Base-by-base conservation (phyloP, 2,113 vertebrate species). In the Etheostoma cragini region DNA sequence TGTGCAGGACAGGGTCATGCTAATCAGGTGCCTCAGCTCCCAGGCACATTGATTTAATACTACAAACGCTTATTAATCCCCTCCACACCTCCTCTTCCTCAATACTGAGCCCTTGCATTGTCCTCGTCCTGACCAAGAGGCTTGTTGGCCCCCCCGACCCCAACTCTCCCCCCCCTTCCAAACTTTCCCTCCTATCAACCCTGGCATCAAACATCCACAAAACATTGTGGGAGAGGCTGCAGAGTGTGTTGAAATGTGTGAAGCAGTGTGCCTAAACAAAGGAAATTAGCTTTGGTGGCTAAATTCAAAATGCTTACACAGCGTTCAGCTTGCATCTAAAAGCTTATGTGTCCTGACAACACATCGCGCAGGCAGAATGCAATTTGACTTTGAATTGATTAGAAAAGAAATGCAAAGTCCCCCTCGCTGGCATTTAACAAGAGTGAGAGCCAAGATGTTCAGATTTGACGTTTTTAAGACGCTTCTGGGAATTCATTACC, bases 41-140 rank as follows among this genome's bases (percentile, higher is more conserved):
- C 84, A 82, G 91, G 91, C 86, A 85, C 87, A 94, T 94, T 92
- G 93, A 93, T 92, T 95, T 91, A 92, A 92, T 90, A 92, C 87
- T 88, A 90, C 87, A 93, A 94, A 91, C 47, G 57, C 87, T 88
- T 95, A 94, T 94, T 94, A 94, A 94, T 91, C 86, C 87, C 66
- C 80, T 78, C 81, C 82, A 76, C 88, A 78, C 82, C 80, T 71
- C 35, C 21, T 84, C 74, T 19, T 86, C 80, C 78, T 84, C 79
- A 66, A 80, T 82, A 81, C 76, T 0, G 42, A 84, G 86, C 82
- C 85, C 85, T 90, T 83, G 81, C 88, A 22, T 53, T 54, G 71
- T 76, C 87, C 77, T 87, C 50, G 6, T 78, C 71, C 62, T 21
- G 21, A 53, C 38, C 46, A 73, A 22, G 52, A 86, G 65, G 56